phyloP scores from a whole-genome alignment of 1,140 invertebrate genomes.

The Pseudobourletiella spinata region DNA sequence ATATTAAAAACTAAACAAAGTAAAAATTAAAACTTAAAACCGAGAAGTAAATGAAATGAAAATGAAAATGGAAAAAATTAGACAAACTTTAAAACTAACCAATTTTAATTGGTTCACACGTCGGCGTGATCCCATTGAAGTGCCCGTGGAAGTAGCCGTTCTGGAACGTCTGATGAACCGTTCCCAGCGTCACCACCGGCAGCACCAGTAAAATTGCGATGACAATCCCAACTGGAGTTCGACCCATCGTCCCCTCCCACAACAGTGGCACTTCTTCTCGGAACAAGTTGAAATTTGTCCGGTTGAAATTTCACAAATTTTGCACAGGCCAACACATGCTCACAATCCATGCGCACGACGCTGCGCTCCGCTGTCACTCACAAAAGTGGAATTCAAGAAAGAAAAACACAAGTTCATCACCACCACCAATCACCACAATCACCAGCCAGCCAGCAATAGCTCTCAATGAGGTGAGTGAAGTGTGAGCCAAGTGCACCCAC shows the following conservation, averaged over 20 bases:
- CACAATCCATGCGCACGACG: background rate
- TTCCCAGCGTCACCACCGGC: background rate
- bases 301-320: background rate
- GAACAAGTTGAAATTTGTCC: background rate
- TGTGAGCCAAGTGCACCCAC: background rate
- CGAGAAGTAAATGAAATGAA: background rate
- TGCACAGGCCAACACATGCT: background rate
- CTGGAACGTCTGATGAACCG: slow-evolving; percentile 6
- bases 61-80: background rate
- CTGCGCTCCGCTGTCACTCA: no score
- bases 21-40: background rate
- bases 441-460: no score
- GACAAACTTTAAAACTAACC: slow-evolving; percentile 11
- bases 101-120: slow-evolving; percentile 33
- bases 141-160: slow-evolving; percentile 14
- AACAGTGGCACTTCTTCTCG: no score
- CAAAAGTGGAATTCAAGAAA: no score
- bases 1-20: background rate
- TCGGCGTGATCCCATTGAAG: background rate
- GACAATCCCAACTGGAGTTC: no score
- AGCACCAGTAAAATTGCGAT: background rate
- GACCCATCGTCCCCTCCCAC: no score
- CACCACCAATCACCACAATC: no score
- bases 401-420: no score
- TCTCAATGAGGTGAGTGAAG: no score